Evolutionary conservation across 2,888 invertebrate species (phyloP).

Genomic region (Subacronicta megacephala): DNA sequence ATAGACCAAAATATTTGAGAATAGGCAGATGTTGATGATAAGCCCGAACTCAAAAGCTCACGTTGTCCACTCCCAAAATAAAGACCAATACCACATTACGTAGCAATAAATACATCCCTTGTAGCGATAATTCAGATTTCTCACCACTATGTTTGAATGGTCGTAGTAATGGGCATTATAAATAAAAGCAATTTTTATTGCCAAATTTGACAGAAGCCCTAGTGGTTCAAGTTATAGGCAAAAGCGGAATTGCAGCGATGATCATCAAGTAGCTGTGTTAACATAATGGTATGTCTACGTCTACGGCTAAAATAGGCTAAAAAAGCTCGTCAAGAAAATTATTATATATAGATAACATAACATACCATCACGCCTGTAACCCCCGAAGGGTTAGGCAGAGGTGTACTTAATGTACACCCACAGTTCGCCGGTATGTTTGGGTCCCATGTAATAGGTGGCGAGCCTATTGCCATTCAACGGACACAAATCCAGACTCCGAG

Average conservation of each 20-base stretch:
- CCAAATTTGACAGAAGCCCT: slow-evolving; percentile 43
- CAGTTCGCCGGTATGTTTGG: too few relatives aligned
- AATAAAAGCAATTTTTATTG: slow-evolving; percentile 61
- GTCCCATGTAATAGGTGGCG: too few relatives aligned
- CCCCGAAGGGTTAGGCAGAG: too few relatives aligned
- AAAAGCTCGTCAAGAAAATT: too few relatives aligned
- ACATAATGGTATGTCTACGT: too few relatives aligned
- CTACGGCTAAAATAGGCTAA: too few relatives aligned
- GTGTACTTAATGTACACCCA: too few relatives aligned
- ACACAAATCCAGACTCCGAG: too few relatives aligned
- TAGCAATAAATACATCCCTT: slow-evolving; percentile 42
- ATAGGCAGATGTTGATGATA: neutral
- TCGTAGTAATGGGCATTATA: slow-evolving; percentile 57
- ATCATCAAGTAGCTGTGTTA: too few relatives aligned
- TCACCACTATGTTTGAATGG: slow-evolving; percentile 59
- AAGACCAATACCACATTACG: slow-evolving; percentile 24
- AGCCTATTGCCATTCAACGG: too few relatives aligned
- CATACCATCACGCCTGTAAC: too few relatives aligned
- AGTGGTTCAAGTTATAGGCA: slow-evolving; percentile 4
- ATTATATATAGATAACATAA: too few relatives aligned
- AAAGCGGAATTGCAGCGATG: neutral
- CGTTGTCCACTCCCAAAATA: slow-evolving; percentile 7
- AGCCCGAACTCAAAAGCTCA: neutral
- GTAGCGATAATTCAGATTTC: slow-evolving; percentile 46
- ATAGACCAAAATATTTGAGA: neutral